Evolutionary conservation across 2,113 vertebrate genomes (phyloP).

Genomic region (Anas platyrhynchos): DNA sequence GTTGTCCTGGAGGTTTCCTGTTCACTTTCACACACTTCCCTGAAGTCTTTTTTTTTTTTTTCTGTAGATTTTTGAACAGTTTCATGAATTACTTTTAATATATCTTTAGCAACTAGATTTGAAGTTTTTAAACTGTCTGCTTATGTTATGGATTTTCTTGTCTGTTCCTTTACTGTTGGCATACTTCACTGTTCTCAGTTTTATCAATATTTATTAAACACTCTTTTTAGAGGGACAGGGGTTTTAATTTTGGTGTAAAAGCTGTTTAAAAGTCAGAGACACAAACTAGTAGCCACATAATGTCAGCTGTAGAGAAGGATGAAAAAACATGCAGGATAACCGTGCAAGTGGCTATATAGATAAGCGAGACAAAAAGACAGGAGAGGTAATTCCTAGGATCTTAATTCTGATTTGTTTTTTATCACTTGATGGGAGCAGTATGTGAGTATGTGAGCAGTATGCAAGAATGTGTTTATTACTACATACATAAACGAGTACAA

Average conservation of each 20-base stretch:
- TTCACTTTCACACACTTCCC: not conserved
- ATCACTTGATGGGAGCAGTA: not conserved
- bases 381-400: not conserved
- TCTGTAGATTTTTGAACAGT: not conserved
- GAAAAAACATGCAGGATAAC: fast-evolving
- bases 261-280: constrained; percentile 16
- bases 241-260: not conserved
- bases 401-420: not conserved
- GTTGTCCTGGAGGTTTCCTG: not conserved
- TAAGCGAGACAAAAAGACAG: not conserved
- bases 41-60: not conserved
- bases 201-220: not conserved
- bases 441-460: too few species aligned
- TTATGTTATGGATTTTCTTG: not conserved
- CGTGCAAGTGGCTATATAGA: not conserved
- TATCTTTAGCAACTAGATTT: not conserved
- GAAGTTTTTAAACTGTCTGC: not conserved
- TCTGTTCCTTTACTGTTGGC: not conserved
- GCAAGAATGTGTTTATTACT: not conserved
- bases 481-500: not conserved
- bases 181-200: not conserved
- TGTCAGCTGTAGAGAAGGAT: not conserved
- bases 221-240: not conserved
- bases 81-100: not conserved
- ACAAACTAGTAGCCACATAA: not conserved